Evolutionary conservation across 2,888 invertebrate genomes (phyloP), one percentile per base, ranked within the genome.

Genomic region (Ferrisia virgata): DNA sequence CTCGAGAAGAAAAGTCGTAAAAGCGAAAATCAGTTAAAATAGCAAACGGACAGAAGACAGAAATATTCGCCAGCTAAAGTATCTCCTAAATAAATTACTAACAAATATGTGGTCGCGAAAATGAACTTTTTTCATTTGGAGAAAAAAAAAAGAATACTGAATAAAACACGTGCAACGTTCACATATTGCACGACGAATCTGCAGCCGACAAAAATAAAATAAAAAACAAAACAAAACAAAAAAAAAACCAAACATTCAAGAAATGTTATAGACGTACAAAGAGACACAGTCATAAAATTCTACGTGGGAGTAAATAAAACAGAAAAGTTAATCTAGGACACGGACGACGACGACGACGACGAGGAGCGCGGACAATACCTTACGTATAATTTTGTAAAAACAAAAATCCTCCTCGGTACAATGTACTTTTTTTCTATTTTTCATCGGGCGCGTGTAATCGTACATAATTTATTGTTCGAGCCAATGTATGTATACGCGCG

Each of bases 311-410:
- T 64, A 64, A 64, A 64, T 64, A 64, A 64, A 64, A 64, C 64
- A 64, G 64, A 64, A 64, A 64, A 64, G 64, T 64, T 64, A 64
- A 64, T 64, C 64, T 64, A 64, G 64, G 64, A 28, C 64, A 64
- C 25, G 28, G 64, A 64, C 64, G 64, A 64, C n/a, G 15, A n/a
- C 47, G 58, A n/a, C n/a, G n/a, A n/a, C n/a, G n/a, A n/a, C n/a
- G n/a, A n/a, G n/a, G n/a, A n/a, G n/a, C 58, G 64, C 64, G 64
- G 64, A 64, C 64, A 64, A 64, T 64, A n/a, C n/a, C n/a, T n/a
- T n/a, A 64, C 64, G 64, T 64, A 64, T 64, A 64, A 64, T 64
- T 64, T 64, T 64, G 28, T 64, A 64, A 64, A 64, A 64, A 64
- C 64, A 64, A 64, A 58, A 64, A 64, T 28, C 64, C 64, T 64